Evolutionary conservation across 1,140 invertebrate genomes (phyloP), one percentile per base, ranked within the genome.

Genomic region (Centruroides vittatus): DNA sequence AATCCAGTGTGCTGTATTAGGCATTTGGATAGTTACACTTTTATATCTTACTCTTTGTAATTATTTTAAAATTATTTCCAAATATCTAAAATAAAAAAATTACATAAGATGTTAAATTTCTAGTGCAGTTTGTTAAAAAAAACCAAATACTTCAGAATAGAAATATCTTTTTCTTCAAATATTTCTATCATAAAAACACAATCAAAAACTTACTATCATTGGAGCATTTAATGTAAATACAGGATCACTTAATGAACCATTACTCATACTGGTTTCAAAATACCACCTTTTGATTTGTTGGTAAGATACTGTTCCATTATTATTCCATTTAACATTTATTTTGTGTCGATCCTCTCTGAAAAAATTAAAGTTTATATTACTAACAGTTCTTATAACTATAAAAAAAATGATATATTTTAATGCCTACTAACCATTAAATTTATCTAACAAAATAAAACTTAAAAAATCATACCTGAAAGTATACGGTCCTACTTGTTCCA

Each of bases 401-500:
- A 23, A 23, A 36, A 52, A 50, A 35, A 36, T 9, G 5, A 41
- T 4, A 53, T 53, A 7, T 8, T 13, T 51, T 8, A 51, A 51
- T 51, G 11, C 23, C n/a, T 49, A 49, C 48, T 10, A 49, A 49
- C 48, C 48, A 49, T 23, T n/a, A 51, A 51, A 51, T 51, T 13
- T 51, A 13, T 51, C 50, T 51, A 34, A 5, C 47, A 9, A 57
- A 47, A 47, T 57, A 13, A 35, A 3, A 55, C 6, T 35, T 35
- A 35, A 9, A 55, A 51, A 12, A 7, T 55, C 89, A 89, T 56
- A 93, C 90, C 65, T 87, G 75, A 93, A 96, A 7, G 90, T 86
- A 72, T 92, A 95, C 0, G 92, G 92, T 0, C 92, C 92, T 58
- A 86, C 81, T 80, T 95, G 82, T 68, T 84, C 72, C 5, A 95